These are phyloP conservation scores for Spatulosminthurus flaviceps DNA, from an alignment of 2,888 invertebrate genomes.

Conservation along the genomic window DNA sequence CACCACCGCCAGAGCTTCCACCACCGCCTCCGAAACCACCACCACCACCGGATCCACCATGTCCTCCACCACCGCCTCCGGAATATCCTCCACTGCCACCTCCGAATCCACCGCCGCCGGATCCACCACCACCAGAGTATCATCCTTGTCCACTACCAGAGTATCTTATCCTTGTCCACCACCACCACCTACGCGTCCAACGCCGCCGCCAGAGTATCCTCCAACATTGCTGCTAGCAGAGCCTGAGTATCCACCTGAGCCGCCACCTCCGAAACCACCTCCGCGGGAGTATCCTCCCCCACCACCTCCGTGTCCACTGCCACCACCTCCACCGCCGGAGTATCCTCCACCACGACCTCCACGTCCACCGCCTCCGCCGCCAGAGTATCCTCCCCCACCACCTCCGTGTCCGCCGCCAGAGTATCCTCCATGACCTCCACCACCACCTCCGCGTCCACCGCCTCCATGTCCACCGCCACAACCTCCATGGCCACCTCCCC, in stretches of 20 bases:
- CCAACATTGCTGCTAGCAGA: too few relatives aligned
- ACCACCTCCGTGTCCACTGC: too few relatives aligned
- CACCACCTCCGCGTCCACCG: not conserved
- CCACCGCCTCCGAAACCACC: too few relatives aligned
- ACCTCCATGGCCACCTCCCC: not conserved
- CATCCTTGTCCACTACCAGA: too few relatives aligned
- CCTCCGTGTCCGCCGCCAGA: slow-evolving; percentile 2
- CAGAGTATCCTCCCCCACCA: not conserved
- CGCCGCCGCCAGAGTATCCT: too few relatives aligned
- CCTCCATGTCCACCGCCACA: not conserved
- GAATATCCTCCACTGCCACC: not conserved
- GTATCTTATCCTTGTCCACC: not conserved
- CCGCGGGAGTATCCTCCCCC: not conserved
- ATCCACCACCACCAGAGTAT: not conserved
- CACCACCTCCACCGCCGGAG: not conserved
- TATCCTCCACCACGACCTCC: not conserved
- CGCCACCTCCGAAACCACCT: too few relatives aligned
- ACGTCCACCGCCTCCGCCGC: not conserved
- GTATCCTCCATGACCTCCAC: slow-evolving; percentile 18
- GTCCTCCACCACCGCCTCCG: too few relatives aligned
- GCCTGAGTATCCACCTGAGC: too few relatives aligned
- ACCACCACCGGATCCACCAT: too few relatives aligned
- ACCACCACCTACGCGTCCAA: not conserved
- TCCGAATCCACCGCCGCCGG: not conserved
- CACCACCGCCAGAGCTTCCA: not conserved